phyloP scores from a whole-genome alignment of 2,113 vertebrate species.

The Oreotrochilus melanogaster region DNA sequence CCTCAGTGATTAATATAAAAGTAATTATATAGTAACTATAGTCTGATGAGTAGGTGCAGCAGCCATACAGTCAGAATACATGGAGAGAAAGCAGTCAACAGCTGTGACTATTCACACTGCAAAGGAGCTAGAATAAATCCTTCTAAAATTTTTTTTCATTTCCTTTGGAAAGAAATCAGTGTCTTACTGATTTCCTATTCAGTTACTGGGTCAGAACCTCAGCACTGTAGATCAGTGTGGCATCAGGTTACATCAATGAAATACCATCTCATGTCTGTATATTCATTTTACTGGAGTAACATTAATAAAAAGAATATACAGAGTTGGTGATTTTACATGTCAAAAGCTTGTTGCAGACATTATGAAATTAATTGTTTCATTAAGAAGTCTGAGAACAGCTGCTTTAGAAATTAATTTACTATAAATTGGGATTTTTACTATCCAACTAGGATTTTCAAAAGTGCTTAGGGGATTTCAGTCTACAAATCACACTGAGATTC shows the following conservation, averaged over 20 bases:
- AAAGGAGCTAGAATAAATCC: not conserved
- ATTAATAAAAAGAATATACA: not conserved
- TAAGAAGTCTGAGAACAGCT: constrained; percentile 16
- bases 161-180: not conserved
- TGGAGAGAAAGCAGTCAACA: constrained; percentile 7
- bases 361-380: not conserved
- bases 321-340: not conserved
- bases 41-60: not conserved
- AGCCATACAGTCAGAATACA: not conserved
- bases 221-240: not conserved
- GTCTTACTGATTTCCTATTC: not conserved
- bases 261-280: not conserved
- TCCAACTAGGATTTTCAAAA: constrained; percentile 24
- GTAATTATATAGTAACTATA: not conserved
- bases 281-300: not conserved
- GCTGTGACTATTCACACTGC: not conserved
- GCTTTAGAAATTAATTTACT: constrained; percentile 19
- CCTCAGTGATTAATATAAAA: not conserved
- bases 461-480: not conserved
- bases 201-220: not conserved
- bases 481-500: not conserved
- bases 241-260: not conserved
- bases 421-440: not conserved
- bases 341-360: not conserved
- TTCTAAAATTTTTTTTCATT: not conserved